phyloP scores from a whole-genome alignment of 2,888 invertebrate genomes.

The Pseudoips prasinana region DNA sequence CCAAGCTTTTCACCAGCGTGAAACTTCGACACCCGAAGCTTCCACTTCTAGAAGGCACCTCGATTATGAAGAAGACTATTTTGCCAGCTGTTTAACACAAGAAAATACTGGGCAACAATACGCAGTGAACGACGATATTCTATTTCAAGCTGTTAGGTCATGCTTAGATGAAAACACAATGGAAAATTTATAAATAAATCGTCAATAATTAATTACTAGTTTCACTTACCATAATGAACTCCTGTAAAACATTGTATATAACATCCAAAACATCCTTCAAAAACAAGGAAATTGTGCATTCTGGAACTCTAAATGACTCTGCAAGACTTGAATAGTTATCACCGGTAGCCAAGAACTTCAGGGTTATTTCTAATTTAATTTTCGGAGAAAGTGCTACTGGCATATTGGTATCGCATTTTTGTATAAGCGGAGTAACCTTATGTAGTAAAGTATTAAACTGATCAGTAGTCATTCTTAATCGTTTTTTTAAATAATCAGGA shows the following conservation, averaged over 20 bases:
- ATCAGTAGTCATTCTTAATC: conserved; percentile 33
- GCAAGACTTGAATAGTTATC: conserved; percentile 38
- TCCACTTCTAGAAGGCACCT: conserved; percentile 37
- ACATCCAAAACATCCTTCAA: conserved; percentile 43
- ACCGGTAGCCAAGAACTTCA: conserved; percentile 32
- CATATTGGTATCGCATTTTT: conserved; percentile 34
- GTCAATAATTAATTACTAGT: conserved; percentile 32
- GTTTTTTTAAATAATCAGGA: conserved; percentile 33
- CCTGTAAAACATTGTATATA: conserved; percentile 35
- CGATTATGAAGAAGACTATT: conserved; percentile 45
- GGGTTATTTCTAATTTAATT: conserved; percentile 32
- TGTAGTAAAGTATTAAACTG: conserved; percentile 34
- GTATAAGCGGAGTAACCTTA: conserved; percentile 32
- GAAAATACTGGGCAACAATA: conserved; percentile 43
- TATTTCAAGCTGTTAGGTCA: conserved; percentile 39
- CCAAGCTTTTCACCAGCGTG: conserved; percentile 32
- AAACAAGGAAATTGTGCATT: conserved; percentile 41
- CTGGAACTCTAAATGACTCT: conserved; percentile 44
- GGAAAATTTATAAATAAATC: conserved; percentile 33
- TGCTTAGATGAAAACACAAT: conserved; percentile 30
- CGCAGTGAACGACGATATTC: conserved; percentile 40
- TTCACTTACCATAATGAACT: conserved; percentile 24
- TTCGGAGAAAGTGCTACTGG: conserved; percentile 31
- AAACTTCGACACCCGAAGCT: conserved; percentile 29
- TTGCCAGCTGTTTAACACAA: conserved; percentile 44